Percentiles rank a stretch among this genome's conserved stretches.
These are phyloP conservation scores for Stegana nigrithorax DNA, from an alignment of 2,888 invertebrate species.

Conservation along the genomic window DNA sequence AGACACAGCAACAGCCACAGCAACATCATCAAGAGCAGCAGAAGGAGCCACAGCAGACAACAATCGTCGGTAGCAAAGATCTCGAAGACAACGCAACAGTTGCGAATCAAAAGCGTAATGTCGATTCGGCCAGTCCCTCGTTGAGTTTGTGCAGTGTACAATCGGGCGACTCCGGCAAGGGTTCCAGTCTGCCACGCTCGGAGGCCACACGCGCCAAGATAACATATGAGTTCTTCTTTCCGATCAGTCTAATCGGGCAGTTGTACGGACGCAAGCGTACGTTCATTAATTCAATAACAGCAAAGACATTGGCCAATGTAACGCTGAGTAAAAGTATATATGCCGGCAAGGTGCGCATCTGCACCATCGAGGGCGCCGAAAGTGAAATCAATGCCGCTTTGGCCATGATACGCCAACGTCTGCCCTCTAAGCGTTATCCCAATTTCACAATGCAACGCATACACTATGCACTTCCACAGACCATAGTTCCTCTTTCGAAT, in stretches of 20 bases:
- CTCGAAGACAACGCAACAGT: no score
- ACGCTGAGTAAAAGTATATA: constrained; percentile 80
- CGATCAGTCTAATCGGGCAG: constrained; percentile 82
- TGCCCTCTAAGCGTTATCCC: constrained; percentile 85
- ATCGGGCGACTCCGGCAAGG: constrained; percentile 68
- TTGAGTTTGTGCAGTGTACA: constrained; percentile 70
- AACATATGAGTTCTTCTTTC: constrained; percentile 77
- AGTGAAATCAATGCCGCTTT: constrained; percentile 85
- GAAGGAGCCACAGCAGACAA: constrained; percentile 8
- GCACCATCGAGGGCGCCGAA: constrained; percentile 84
- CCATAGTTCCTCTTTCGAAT: constrained; percentile 66
- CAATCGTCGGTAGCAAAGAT: constrained; percentile 17
- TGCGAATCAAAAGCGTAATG: constrained; percentile 55
- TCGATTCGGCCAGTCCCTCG: constrained; percentile 73
- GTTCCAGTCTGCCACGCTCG: constrained; percentile 66
- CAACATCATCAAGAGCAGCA: neutral
- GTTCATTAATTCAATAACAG: constrained; percentile 84
- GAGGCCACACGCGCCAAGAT: constrained; percentile 59
- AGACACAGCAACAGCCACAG: constrained; percentile 4
- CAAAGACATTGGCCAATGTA: constrained; percentile 82
- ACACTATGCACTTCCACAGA: constrained; percentile 64
- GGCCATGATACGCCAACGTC: constrained; percentile 84
- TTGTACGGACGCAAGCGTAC: constrained; percentile 87
- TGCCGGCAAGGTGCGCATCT: constrained; percentile 81
- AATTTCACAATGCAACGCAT: constrained; percentile 76